Percentiles rank a stretch among this genome's conserved stretches.
Evolutionary conservation across 2,797 vertebrate genomes (phyloP).

Genomic region (Rhinella marina): DNA sequence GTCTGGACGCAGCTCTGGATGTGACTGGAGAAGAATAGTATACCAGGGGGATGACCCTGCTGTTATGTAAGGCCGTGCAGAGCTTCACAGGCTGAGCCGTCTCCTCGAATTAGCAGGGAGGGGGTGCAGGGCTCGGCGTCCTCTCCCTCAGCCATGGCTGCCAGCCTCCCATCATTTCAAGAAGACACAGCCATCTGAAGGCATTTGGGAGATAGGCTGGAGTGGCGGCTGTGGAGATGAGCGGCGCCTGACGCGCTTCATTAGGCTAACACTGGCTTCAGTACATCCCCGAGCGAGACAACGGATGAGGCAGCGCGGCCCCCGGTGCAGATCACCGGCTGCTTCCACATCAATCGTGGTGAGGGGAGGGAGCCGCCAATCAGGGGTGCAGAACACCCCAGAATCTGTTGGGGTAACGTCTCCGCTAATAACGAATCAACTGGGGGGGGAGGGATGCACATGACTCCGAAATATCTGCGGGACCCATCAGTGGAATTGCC

Average conservation of each 20-base stretch:
- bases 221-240: neutral
- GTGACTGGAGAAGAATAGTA: neutral
- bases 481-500: too few relatives aligned
- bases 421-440: too few relatives aligned
- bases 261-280: slow-evolving; percentile 34
- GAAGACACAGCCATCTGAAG: slow-evolving; percentile 21
- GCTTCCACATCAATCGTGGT: neutral
- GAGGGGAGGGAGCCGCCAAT: too few relatives aligned
- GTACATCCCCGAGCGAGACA: neutral
- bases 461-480: too few relatives aligned
- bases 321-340: neutral
- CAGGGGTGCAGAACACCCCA: too few relatives aligned
- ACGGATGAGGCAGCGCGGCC: neutral
- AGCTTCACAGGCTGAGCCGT: slow-evolving; percentile 17
- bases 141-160: slow-evolving; percentile 33
- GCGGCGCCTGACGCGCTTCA: slow-evolving; percentile 5
- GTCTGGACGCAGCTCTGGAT: too few relatives aligned
- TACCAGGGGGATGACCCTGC: neutral
- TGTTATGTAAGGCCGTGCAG: neutral
- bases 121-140: neutral
- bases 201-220: slow-evolving; percentile 9
- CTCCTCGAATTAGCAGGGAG: slow-evolving; percentile 17
- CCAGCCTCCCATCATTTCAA: slow-evolving; percentile 18
- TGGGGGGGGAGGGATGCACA: too few relatives aligned
- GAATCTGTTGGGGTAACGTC: too few relatives aligned